Percentiles rank a stretch among this genome's conserved stretches.
Evolutionary conservation across 2,113 vertebrate genomes (phyloP).

Genomic region (Hemichromis elongatus): DNA sequence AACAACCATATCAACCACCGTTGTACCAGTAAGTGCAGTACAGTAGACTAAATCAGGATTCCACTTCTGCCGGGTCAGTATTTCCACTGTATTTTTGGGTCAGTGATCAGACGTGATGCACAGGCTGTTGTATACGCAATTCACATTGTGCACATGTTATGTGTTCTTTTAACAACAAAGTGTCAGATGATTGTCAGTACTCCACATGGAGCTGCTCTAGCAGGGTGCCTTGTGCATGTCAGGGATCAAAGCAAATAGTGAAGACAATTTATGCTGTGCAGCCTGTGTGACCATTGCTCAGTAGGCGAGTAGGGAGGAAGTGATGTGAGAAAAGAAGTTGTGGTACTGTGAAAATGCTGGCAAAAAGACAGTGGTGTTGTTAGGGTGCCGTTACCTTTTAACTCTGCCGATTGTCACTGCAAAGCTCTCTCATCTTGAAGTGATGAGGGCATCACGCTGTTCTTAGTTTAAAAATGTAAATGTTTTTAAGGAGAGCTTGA

Average conservation of each 20-base stretch:
- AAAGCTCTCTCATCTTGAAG: neutral
- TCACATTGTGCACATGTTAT: slow-evolving; percentile 15
- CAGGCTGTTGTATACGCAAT: neutral
- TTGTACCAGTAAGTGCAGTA: neutral
- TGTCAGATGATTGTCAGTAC: slow-evolving; percentile 43
- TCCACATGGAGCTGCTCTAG: slow-evolving; percentile 44
- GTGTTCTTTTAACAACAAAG: slow-evolving; percentile 43
- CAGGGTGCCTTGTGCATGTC: slow-evolving; percentile 43
- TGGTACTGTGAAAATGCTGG: neutral
- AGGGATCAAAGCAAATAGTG: slow-evolving; percentile 61
- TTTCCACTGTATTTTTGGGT: neutral
- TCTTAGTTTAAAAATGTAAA: neutral
- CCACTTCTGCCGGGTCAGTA: neutral
- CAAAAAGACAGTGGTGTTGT: neutral
- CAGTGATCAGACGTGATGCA: neutral
- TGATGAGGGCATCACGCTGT: neutral
- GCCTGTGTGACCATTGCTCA: slow-evolving; percentile 55
- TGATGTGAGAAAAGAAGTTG: slow-evolving; percentile 28
- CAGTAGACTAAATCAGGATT: neutral
- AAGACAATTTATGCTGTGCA: slow-evolving; percentile 64
- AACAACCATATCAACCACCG: neutral
- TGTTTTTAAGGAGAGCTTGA: neutral
- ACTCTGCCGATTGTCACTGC: neutral
- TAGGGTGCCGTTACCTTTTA: neutral
- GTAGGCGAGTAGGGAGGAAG: slow-evolving; percentile 27